Evolutionary conservation across 2,113 vertebrate genomes (phyloP).

Genomic region (Lipotes vexillifer): DNA sequence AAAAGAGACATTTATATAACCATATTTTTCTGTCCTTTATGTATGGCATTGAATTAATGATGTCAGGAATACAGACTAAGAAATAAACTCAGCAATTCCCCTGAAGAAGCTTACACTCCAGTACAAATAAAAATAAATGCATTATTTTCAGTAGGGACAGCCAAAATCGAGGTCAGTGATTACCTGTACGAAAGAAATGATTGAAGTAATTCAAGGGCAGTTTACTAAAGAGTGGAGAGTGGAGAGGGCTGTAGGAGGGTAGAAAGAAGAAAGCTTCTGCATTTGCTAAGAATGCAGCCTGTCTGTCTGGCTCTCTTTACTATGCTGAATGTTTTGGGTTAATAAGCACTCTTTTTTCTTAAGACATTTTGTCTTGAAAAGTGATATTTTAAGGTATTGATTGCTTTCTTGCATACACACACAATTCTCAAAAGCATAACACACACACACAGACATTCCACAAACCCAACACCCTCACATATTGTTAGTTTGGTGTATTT

Average conservation of each 20-base stretch:
- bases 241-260: background rate
- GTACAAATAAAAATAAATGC: slow-evolving; percentile 57
- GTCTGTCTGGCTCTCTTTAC: background rate
- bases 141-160: slow-evolving; percentile 26
- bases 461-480: background rate
- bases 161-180: slow-evolving; percentile 54
- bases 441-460: background rate
- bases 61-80: slow-evolving; percentile 27
- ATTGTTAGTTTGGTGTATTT: background rate
- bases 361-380: slow-evolving; percentile 15
- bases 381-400: background rate
- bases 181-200: slow-evolving; percentile 47
- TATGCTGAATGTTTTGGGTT: background rate
- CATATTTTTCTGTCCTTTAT: slow-evolving; percentile 53
- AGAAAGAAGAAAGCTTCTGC: background rate
- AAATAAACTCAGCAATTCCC: slow-evolving; percentile 41
- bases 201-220: slow-evolving; percentile 55
- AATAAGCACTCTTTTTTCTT: background rate
- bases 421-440: background rate
- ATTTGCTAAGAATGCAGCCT: background rate
- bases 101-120: slow-evolving; percentile 12
- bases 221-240: slow-evolving; percentile 14
- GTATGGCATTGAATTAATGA: slow-evolving; percentile 58
- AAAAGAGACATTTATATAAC: slow-evolving; percentile 21
- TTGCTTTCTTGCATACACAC: background rate